A percentile compares a stretch with the other conserved stretches of the same genome.
These are phyloP conservation scores for Pithys albifrons DNA, from an alignment of 2,113 vertebrate species.

Conservation along the genomic window DNA sequence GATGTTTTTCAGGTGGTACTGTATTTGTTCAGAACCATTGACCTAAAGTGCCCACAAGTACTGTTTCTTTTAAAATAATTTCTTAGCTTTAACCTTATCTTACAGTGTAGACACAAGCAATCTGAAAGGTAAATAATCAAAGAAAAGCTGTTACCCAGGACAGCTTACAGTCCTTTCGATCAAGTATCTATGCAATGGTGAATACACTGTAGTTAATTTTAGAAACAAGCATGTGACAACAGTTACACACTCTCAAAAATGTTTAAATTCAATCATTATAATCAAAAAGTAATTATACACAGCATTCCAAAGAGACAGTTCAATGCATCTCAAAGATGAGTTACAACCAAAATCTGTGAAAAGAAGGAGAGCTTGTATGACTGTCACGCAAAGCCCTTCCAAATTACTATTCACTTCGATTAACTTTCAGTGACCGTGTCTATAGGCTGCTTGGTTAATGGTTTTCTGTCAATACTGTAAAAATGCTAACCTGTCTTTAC, in stretches of 20 bases:
- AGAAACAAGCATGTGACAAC: not conserved
- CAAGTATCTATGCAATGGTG: not conserved
- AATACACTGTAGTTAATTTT: conserved; percentile 3
- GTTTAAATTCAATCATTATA: not conserved
- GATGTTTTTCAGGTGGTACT: not conserved
- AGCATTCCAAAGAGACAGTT: not conserved
- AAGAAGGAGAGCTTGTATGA: conserved; percentile 3
- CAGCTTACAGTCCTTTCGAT: not conserved
- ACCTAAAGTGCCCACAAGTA: conserved; percentile 26
- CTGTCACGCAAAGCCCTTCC: conserved; percentile 37
- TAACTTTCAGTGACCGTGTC: conserved; percentile 72
- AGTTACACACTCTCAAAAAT: not conserved
- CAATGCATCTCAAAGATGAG: not conserved
- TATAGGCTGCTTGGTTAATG: conserved; percentile 71
- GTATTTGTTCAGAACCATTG: not conserved
- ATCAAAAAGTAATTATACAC: conserved; percentile 43
- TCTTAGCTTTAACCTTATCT: conserved; percentile 41
- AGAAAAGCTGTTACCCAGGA: conserved; percentile 39
- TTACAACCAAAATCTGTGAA: not conserved
- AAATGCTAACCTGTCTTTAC: conserved; percentile 76
- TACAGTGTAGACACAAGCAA: not conserved
- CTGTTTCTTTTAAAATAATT: conserved; percentile 40
- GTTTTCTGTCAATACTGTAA: conserved; percentile 81
- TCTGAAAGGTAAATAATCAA: conserved; percentile 58
- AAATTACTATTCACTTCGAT: conserved; percentile 68